A percentile compares a stretch with the other conserved stretches of the same genome.
Conservation (phyloP, 2,888 invertebrate genomes). For the Digitonthophagus gazella region DNA sequence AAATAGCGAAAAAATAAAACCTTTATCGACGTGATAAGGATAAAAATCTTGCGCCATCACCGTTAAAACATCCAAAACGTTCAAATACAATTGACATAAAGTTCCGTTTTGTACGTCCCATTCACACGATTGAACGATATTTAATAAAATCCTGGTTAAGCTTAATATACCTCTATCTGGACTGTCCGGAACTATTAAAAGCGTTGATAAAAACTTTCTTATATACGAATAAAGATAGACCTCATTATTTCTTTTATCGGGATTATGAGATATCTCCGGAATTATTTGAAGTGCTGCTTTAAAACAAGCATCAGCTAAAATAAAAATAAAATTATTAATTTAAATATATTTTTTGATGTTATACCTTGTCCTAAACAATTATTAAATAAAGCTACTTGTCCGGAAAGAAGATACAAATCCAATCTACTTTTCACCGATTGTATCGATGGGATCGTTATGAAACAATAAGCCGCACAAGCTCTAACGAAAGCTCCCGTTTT, state of each 20-base stretch:
- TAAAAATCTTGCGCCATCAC: conserved; percentile 79
- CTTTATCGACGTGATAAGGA: conserved; percentile 82
- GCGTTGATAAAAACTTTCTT: conserved; percentile 76
- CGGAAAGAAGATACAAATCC: conserved; percentile 82
- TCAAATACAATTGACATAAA: conserved; percentile 69
- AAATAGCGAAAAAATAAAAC: conserved; percentile 47
- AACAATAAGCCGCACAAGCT: conserved; percentile 94
- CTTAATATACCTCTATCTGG: conserved; percentile 85
- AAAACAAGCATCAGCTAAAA: conserved; percentile 87
- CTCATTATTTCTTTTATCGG: conserved; percentile 73
- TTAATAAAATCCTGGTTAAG: conserved; percentile 75
- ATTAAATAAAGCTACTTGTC: conserved; percentile 85
- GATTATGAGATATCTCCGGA: conserved; percentile 70
- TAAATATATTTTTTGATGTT: background rate
- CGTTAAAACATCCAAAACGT: conserved; percentile 75
- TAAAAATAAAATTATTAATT: conserved; percentile 11
- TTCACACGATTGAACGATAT: conserved; percentile 71
- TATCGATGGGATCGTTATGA: conserved; percentile 95
- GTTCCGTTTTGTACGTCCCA: conserved; percentile 68
- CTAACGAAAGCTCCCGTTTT: conserved; percentile 84
- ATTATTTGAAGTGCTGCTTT: conserved; percentile 82
- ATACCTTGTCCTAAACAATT: conserved; percentile 88
- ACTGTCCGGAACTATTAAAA: conserved; percentile 85
- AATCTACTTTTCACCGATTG: conserved; percentile 74
- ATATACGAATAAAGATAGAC: conserved; percentile 67